Conservation (phyloP, 2,113 vertebrate genomes). For the Zosterops borbonicus region DNA sequence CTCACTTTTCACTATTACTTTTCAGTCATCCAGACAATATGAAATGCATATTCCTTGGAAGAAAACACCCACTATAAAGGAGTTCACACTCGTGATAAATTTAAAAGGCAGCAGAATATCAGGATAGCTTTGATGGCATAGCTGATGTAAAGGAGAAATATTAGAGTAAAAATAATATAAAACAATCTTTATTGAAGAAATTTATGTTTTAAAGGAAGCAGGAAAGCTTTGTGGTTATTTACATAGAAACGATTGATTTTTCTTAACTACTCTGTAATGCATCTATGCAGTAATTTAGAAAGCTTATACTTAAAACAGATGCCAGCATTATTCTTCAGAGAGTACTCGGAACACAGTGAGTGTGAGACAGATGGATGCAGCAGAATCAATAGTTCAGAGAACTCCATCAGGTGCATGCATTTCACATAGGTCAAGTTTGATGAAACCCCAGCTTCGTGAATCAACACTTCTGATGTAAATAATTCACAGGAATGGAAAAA, state of each 20-base stretch:
- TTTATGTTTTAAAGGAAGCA: not conserved
- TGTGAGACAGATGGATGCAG: slow-evolving; percentile 10
- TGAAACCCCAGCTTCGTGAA: not conserved
- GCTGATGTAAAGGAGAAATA: not conserved
- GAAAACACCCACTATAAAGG: not conserved
- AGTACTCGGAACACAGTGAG: not conserved
- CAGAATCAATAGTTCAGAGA: slow-evolving; percentile 21
- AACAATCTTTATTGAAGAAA: not conserved
- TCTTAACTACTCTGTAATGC: slow-evolving; percentile 22
- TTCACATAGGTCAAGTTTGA: not conserved
- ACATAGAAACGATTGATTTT: slow-evolving; percentile 22
- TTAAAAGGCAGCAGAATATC: not conserved
- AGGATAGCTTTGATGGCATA: not conserved
- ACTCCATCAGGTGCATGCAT: not conserved
- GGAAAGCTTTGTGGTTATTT: slow-evolving; percentile 13
- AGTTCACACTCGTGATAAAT: not conserved
- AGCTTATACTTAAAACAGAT: slow-evolving; percentile 54
- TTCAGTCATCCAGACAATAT: not conserved
- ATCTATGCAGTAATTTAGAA: slow-evolving; percentile 44
- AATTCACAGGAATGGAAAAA: not conserved
- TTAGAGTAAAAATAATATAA: not conserved
- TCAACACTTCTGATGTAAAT: slow-evolving; percentile 31
- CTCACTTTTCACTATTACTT: not conserved
- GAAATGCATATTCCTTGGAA: not conserved
- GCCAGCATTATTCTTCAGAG: slow-evolving; percentile 53